Evolutionary conservation across 2,113 vertebrate genomes (phyloP), one percentile per base, ranked within the genome.

Genomic region (Mixornis gularis): DNA sequence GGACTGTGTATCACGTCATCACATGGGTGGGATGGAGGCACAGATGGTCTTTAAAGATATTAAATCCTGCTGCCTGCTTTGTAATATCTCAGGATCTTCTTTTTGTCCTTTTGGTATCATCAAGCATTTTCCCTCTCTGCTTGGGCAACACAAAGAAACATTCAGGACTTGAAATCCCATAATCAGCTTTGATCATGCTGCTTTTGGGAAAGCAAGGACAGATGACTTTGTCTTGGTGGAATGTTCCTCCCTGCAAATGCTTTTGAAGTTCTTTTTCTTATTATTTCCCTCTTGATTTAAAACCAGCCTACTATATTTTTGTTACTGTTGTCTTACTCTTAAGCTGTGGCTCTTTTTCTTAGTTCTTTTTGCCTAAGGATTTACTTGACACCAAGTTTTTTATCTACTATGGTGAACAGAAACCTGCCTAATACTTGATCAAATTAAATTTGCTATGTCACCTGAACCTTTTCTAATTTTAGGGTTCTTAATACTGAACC

Each of bases 151-250:
- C 60, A 84, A 84, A 95, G 86, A 92, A 95, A 92, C 65, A 84
- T 18, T 85, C 40, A 68, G 72, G 72, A 60, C 65, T 84, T 80
- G 65, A 94, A 94, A 94, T 95, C 95, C 86, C 80, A 58, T 81
- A 71, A 87, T 89, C 88, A 92, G 77, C 79, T 90, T 92, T 93
- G 93, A 88, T 95, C 65, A 17, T 79, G 80, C 92, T 95, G 93
- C 85, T 92, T 94, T 93, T 90, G 92, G 92, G 88, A 68, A 90
- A 92, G 77, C 36, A 86, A 84, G 93, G 90, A 76, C 49, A 79
- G 83, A 89, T 92, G 92, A 92, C 86, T 86, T 89, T 94, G 85
- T 86, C 79, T 81, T 86, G 92, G 83, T 94, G 90, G 93, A 94
- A 92, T 86, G 86, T 92, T 92, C 58, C 69, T 95, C 88, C 55